Evolutionary conservation across 2,113 vertebrate species (phyloP).

Genomic region (Nipponia nippon): DNA sequence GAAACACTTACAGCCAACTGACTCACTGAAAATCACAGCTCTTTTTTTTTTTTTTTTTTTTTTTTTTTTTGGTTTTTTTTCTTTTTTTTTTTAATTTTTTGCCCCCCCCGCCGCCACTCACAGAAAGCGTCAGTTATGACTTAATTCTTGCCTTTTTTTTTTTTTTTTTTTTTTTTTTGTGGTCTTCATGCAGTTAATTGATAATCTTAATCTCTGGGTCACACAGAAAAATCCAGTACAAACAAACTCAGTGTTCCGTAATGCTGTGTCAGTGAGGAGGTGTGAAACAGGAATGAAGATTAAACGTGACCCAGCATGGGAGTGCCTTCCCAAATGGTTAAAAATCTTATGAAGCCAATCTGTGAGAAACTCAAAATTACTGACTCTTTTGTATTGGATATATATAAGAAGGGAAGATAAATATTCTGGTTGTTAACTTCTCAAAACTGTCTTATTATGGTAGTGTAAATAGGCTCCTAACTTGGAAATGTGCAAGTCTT

Average conservation of each 20-base stretch:
- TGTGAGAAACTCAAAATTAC: not conserved
- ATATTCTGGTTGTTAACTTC: not conserved
- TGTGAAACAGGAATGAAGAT: not conserved
- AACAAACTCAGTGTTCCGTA: not conserved
- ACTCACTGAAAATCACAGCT: not conserved
- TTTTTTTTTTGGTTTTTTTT: not conserved
- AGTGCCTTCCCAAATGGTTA: not conserved
- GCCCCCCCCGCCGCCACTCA: too few relatives aligned
- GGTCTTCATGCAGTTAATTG: not conserved
- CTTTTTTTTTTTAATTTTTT: too few relatives aligned
- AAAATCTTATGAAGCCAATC: not conserved
- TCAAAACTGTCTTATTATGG: not conserved
- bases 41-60: not conserved
- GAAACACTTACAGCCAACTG: not conserved
- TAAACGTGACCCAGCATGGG: not conserved
- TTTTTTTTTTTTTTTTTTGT: not conserved
- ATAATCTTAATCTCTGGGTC: not conserved
- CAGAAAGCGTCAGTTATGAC: too few relatives aligned
- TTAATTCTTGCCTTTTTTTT: too few relatives aligned
- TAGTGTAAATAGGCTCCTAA: not conserved
- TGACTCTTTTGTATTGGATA: not conserved
- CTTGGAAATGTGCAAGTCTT: not conserved
- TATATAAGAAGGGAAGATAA: not conserved
- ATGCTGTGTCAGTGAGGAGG: not conserved
- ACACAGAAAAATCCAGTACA: not conserved